Evolutionary conservation across 2,113 vertebrate species (phyloP), one percentile per base, ranked within the genome.

Genomic region (Neogobius melanostomus): DNA sequence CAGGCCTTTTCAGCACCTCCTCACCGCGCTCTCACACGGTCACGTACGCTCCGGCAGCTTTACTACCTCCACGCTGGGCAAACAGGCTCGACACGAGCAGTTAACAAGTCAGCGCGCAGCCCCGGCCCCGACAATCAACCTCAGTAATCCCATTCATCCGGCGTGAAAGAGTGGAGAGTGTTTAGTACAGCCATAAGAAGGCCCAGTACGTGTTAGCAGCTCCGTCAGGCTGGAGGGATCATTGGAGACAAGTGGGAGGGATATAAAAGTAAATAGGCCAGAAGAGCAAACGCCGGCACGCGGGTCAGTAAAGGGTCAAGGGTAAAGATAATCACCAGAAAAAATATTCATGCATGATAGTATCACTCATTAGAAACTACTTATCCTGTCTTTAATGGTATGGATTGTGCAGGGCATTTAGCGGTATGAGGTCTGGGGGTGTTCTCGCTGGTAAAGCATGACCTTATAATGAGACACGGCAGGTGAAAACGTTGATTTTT

Each of bases 51-150:
- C 63, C 49, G 46, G 43, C 64, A 36, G 10, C 46, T 69, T 47
- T 64, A 69, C 69, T 12, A 48, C 71, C 47, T 53, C 45, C 50
- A 68, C 28, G 43, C 66, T 74, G 72, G 65, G 67, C 76, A 81
- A 84, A 81, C 64, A 80, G 64, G 16, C 46, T 64, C 14, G 49
- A 64, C 61, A 21, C 8, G 28, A 6, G 1, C 12, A 64, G 54
- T 79, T 54, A 16, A 68, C 49, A 74, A 68, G 73, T 74, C 82
- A 71, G 59, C 76, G 79, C 42, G 60, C 69, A 36, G 49, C 57
- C 54, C 51, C 63, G 8, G 15, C 7, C 53, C 21, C 21, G 36
- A 79, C 64, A 72, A 57, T 59, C 50, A 57, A 57, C 48, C 47
- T 74, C 62, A 68, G 65, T 64, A 42, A 69, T 66, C 69, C 21